Evolutionary conservation across 2,797 vertebrate genomes (phyloP), one percentile per base, ranked within the genome.

Genomic region (Fratercula arctica): DNA sequence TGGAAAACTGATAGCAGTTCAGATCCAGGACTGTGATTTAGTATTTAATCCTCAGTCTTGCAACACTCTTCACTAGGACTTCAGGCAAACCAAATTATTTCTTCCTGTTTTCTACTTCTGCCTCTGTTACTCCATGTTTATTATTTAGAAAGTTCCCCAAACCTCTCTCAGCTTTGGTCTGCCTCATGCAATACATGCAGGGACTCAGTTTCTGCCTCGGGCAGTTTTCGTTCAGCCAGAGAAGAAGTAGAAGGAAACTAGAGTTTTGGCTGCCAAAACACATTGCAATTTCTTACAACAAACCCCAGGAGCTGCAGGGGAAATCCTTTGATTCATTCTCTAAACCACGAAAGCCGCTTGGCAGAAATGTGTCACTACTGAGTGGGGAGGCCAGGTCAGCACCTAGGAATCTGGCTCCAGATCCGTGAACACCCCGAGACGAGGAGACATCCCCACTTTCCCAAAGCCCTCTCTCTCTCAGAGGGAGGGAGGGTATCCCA

Each of bases 291-390:
- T 93, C 72, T 91, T 88, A 23, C 1, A 94, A 66, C 25, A 48
- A 80, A 39, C 63, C 57, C 41, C 31, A 24, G 88, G 86, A 89
- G 43, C 72, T 87, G 17, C 56, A 51, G 87, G 88, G 87, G 80
- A 90, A 95, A 67, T 80, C n/a, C 70, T 82, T 84, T 90, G 86
- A 94, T 96, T 94, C 72, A 67, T 95, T 61, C 46, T 75, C 59
- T 72, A 70, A 95, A 75, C 75, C 33, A 41, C 10, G 4, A 64
- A 56, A 94, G 39, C 35, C 85, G 25, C 35, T 86, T 56, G 86
- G 54, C 67, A 91, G 51, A 74, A 77, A 64, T 43, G 45, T 61
- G 64, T 86, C 83, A 76, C 13, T 39, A 5, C 26, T 21, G 28
- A 77, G 37, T 16, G 31, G 13, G 21, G 46, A 80, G 35, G 28